A percentile compares a stretch with the other conserved stretches of the same genome.
Evolutionary conservation across 2,888 invertebrate genomes (phyloP).

Genomic region (Piscicola geometra): DNA sequence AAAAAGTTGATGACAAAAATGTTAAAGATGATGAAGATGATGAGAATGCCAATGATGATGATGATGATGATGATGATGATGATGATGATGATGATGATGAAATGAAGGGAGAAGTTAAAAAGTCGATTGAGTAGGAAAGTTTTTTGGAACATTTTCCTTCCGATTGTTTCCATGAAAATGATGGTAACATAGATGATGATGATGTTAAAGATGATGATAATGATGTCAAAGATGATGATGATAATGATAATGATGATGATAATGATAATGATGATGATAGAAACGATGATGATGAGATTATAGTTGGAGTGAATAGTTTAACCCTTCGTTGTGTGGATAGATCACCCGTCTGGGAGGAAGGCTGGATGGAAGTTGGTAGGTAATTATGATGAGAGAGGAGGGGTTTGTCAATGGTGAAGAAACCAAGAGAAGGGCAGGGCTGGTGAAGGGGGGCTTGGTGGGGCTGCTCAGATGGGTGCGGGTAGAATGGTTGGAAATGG

Average conservation of each 20-base stretch:
- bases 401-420: background rate
- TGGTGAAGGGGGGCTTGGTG: too few species aligned
- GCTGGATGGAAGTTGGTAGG: background rate
- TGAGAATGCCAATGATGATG: background rate
- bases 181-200: too few species aligned
- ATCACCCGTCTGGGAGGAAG: too few species aligned
- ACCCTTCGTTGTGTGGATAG: background rate
- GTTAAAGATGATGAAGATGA: background rate
- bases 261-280: too few species aligned
- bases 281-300: background rate
- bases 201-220: too few species aligned
- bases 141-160: too few species aligned
- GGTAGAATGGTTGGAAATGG: background rate
- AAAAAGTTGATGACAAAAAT: background rate
- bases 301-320: background rate
- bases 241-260: background rate
- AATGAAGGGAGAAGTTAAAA: too few species aligned
- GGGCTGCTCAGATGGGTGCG: background rate
- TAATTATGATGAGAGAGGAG: background rate
- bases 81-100: constrained; percentile 13
- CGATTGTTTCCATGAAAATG: background rate
- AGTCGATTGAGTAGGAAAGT: too few species aligned
- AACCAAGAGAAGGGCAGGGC: background rate
- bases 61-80: constrained; percentile 27
- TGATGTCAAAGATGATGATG: too few species aligned